A percentile compares a stretch with the other conserved stretches of the same genome.
Evolutionary conservation across 2,888 invertebrate species (phyloP).

Genomic region (Oegoconia quadripuncta): DNA sequence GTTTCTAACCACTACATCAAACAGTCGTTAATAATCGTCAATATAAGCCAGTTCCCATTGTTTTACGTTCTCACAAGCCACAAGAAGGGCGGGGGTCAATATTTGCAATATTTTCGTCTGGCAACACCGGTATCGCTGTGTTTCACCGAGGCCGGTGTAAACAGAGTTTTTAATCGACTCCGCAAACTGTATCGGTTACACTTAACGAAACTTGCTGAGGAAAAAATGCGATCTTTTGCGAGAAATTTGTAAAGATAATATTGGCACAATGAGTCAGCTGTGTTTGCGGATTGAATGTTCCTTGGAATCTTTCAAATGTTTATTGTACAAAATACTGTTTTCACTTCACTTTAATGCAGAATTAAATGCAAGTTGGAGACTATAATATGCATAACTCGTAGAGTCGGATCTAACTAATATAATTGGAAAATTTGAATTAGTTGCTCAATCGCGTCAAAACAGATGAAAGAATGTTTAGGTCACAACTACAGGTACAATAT

Average conservation of each 20-base stretch:
- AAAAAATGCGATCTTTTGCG: constrained; percentile 20
- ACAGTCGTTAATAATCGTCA: too few species aligned
- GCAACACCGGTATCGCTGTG: constrained; percentile 44
- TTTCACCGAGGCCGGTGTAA: constrained; percentile 39
- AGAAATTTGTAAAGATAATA: constrained; percentile 37
- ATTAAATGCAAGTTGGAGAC: too few species aligned
- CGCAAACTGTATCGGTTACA: constrained; percentile 60
- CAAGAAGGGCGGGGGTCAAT: constrained; percentile 31
- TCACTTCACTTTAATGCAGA: too few species aligned
- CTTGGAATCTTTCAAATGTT: not conserved
- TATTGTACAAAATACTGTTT: constrained; percentile 3
- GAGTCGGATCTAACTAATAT: too few species aligned
- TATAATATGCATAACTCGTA: too few species aligned
- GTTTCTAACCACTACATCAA: too few species aligned
- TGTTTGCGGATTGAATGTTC: constrained; percentile 14
- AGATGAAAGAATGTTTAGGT: too few species aligned
- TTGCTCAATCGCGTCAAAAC: too few species aligned
- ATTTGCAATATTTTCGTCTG: constrained; percentile 53
- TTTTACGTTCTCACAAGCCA: constrained; percentile 5
- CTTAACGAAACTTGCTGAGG: constrained; percentile 41
- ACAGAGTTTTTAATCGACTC: constrained; percentile 66
- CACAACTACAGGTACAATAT: too few species aligned
- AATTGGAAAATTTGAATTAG: too few species aligned
- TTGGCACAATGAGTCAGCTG: constrained; percentile 32
- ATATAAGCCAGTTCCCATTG: too few species aligned